phyloP scores from a whole-genome alignment of 2,113 vertebrate species.

The Etheostoma cragini region DNA sequence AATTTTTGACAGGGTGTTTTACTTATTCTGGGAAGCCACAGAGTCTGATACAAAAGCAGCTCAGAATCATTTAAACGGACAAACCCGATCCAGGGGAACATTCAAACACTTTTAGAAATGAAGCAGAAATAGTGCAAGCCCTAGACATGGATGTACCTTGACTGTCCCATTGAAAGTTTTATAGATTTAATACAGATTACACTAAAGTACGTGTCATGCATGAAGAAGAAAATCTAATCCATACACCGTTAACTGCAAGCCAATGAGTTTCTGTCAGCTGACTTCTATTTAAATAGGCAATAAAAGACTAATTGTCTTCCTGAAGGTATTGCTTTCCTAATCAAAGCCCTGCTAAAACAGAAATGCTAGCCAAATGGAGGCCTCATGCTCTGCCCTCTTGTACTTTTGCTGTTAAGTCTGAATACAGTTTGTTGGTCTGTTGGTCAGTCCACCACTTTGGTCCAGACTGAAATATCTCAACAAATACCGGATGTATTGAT shows the following conservation, averaged over 20 bases:
- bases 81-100: conserved; percentile 24
- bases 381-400: conserved; percentile 16
- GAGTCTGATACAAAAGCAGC: conserved; percentile 30
- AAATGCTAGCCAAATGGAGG: conserved; percentile 36
- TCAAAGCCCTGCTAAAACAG: conserved; percentile 59
- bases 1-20: conserved; percentile 24
- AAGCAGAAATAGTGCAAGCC: conserved; percentile 19
- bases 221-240: conserved; percentile 29
- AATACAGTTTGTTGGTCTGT: background rate
- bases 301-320: conserved; percentile 63
- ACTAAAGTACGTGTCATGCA: background rate
- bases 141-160: background rate
- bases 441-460: background rate
- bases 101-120: conserved; percentile 4
- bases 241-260: conserved; percentile 36
- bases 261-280: conserved; percentile 42
- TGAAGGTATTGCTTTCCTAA: conserved; percentile 60
- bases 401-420: conserved; percentile 23
- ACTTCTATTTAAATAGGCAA: conserved; percentile 49
- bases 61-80: conserved; percentile 51
- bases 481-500: background rate
- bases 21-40: background rate
- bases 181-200: conserved; percentile 24
- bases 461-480: background rate
- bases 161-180: background rate